These are phyloP conservation scores for Champsocephalus gunnari DNA, from an alignment of 2,797 vertebrate genomes.

Conservation along the genomic window DNA sequence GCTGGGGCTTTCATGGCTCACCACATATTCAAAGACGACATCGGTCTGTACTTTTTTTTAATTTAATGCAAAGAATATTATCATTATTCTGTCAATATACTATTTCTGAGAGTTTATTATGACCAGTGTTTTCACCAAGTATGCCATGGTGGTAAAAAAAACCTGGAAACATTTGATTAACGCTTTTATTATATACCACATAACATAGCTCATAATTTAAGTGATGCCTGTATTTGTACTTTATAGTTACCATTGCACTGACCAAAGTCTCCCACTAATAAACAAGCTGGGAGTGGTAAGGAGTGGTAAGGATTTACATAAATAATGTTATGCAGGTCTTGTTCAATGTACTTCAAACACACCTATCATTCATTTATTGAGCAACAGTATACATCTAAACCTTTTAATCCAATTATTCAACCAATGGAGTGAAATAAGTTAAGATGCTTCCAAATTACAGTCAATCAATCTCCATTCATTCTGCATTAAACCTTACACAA, in stretches of 20 bases:
- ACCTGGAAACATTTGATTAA: background rate
- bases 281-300: background rate
- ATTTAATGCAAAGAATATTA: background rate
- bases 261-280: background rate
- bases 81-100: background rate
- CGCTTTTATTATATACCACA: background rate
- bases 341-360: background rate
- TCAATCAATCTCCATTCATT: background rate
- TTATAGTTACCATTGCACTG: too few species aligned
- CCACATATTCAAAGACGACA: background rate
- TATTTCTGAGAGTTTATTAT: background rate
- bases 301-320: background rate
- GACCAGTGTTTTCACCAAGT: background rate
- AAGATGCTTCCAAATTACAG: background rate
- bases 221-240: background rate
- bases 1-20: background rate
- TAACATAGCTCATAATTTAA: background rate
- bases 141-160: background rate
- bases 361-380: background rate
- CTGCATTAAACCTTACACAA: background rate
- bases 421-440: background rate
- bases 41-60: background rate
- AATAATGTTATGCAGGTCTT: background rate
- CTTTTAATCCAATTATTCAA: background rate
- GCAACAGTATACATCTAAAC: background rate